Evolutionary conservation across 2,113 vertebrate genomes (phyloP).

Genomic region (Myotis davidii): DNA sequence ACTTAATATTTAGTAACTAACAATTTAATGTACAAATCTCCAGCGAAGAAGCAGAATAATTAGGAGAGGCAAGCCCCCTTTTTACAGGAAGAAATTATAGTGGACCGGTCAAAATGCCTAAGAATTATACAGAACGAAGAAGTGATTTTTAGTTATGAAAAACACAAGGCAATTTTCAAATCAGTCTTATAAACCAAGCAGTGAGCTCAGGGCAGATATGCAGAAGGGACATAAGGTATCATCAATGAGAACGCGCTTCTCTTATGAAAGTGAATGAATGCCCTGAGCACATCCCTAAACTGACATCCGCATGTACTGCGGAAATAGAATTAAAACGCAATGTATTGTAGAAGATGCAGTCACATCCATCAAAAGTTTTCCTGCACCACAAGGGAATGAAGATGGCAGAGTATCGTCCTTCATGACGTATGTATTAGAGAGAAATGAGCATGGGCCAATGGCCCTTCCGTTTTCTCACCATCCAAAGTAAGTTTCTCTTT

Average conservation of each 20-base stretch:
- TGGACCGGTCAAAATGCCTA: background rate
- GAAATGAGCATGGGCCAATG: background rate
- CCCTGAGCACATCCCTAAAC: background rate
- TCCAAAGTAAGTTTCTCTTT: background rate
- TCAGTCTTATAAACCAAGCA: background rate
- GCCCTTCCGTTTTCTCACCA: background rate
- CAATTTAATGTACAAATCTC: constrained; percentile 83
- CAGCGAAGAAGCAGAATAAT: constrained; percentile 65
- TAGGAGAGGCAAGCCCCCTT: constrained; percentile 42
- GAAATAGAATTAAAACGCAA: background rate
- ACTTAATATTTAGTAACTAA: constrained; percentile 86
- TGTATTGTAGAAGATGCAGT: background rate
- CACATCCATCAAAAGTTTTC: background rate
- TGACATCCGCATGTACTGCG: background rate
- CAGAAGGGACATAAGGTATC: background rate
- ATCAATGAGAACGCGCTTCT: background rate
- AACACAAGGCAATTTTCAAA: constrained; percentile 21
- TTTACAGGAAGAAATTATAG: background rate
- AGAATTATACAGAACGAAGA: background rate
- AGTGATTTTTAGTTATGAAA: constrained; percentile 35
- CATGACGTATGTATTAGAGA: background rate
- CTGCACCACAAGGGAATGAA: background rate
- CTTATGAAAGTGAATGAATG: constrained; percentile 36
- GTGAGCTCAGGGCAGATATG: background rate
- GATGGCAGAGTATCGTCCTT: background rate